These are phyloP conservation scores for Molossus alvarezi DNA, from an alignment of 2,797 vertebrate species.

Conservation along the genomic window DNA sequence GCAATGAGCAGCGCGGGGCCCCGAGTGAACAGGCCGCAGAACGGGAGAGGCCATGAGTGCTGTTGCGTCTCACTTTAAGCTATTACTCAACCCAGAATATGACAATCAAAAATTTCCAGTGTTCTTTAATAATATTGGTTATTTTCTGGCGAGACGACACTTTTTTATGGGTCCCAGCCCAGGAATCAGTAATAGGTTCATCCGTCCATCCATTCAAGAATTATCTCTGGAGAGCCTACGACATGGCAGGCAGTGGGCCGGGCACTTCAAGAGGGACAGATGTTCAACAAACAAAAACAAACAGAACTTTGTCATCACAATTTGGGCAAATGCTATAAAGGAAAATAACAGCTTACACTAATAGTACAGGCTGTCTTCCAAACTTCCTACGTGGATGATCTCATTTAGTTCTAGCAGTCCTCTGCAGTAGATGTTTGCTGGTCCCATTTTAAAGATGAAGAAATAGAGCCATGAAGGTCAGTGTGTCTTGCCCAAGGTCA, in stretches of 20 bases:
- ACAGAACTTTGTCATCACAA: neutral
- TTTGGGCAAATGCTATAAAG: neutral
- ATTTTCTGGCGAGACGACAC: conserved; percentile 18
- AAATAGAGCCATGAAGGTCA: neutral
- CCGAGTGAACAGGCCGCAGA: conserved; percentile 51
- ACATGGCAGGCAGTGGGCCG: neutral
- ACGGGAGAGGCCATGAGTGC: neutral
- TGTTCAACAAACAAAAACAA: neutral
- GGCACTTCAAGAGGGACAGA: neutral
- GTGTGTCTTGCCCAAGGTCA: neutral
- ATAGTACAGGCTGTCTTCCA: neutral
- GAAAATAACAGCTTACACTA: neutral
- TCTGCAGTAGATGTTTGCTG: neutral
- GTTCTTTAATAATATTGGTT: neutral
- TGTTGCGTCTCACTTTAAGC: neutral
- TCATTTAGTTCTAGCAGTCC: neutral
- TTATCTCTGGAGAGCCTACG: neutral
- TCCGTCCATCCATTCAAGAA: neutral
- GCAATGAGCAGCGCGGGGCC: conserved; percentile 63
- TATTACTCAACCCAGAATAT: neutral
- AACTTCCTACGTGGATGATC: neutral
- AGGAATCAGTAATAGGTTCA: neutral
- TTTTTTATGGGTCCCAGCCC: neutral
- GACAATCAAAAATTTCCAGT: conserved; percentile 17
- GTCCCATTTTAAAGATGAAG: neutral